Evolutionary conservation across 2,888 invertebrate genomes (phyloP), one percentile per base, ranked within the genome.

Genomic region (Pasiphila rectangulata): DNA sequence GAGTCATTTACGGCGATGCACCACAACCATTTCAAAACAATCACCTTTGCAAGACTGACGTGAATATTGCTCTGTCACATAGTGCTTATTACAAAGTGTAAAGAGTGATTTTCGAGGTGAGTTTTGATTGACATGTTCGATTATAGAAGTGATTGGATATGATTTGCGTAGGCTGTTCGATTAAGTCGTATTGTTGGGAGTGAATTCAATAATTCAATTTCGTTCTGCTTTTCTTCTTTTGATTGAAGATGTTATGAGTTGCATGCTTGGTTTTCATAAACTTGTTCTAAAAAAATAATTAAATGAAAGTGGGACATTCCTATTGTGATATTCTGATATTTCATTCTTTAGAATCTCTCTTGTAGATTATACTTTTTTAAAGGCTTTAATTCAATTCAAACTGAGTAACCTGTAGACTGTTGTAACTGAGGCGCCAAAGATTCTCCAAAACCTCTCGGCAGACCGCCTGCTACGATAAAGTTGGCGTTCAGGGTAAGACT

Each of bases 31-130:
- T 84, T 75, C 64, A 60, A 68, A 74, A 69, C 80, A 68, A 78
- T 72, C 72, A 72, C 71, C 71, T 73, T 67, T 50, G 56, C 56
- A 51, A 68, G 68, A 63, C 72, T 77, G 83, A 83, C 83, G 83
- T 81, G 76, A 39, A 38, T 62, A 66, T 57, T 60, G 60, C 16
- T 29, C 62, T 56, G 61, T 54, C 52, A 53, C 50, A 46, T 38
- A 46, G 45, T 42, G 35, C 51, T 43, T 63, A 59, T 57, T 29
- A 2, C 41, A 29, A 23, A 35, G 49, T 43, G 46, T 16, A 58
- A 62, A 49, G 53, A 52, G 55, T 49, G 51, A 51, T 49, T 49
- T 51, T 46, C 27, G 49, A 49, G 57, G 55, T 57, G 34, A 56
- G 51, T 34, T 60, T 38, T 57, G 57, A 59, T 58, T 48, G 68